These are phyloP conservation scores for Pseudococcus jackbeardsleyi DNA, from an alignment of 2,888 invertebrate species.

Conservation along the genomic window DNA sequence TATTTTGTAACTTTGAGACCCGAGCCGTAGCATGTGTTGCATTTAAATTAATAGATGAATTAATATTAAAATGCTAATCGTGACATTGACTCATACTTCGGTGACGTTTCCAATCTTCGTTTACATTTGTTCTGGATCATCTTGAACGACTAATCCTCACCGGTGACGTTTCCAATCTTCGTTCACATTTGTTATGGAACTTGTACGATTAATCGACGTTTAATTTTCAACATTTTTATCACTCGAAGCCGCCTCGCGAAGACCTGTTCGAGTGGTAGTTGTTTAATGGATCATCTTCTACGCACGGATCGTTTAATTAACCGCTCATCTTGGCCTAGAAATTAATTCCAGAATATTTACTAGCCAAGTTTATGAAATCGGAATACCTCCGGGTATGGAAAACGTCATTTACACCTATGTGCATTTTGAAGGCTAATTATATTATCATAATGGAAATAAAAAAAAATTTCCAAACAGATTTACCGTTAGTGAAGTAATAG, in stretches of 20 bases:
- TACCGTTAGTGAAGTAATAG: neutral
- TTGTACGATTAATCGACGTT: neutral
- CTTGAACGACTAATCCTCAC: neutral
- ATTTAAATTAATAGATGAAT: neutral
- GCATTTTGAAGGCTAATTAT: slow-evolving; percentile 22
- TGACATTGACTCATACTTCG: slow-evolving; percentile 29
- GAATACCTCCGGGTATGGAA: neutral
- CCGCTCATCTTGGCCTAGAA: slow-evolving; percentile 35
- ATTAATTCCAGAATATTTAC: neutral
- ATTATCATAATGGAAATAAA: neutral
- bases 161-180: neutral
- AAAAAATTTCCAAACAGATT: neutral
- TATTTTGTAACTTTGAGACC: neutral
- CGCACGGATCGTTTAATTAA: neutral
- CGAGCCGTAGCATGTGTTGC: neutral
- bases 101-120: neutral
- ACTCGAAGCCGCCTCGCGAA: neutral
- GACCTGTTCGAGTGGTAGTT: neutral
- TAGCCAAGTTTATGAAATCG: neutral
- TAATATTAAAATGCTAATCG: slow-evolving; percentile 31
- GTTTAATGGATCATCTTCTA: neutral
- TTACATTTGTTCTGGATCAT: neutral
- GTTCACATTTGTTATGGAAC: neutral
- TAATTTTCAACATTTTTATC: neutral
- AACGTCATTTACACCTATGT: neutral